These are phyloP conservation scores for Flabesymbios commensalis DNA, from an alignment of 2,888 invertebrate genomes.

Conservation along the genomic window DNA sequence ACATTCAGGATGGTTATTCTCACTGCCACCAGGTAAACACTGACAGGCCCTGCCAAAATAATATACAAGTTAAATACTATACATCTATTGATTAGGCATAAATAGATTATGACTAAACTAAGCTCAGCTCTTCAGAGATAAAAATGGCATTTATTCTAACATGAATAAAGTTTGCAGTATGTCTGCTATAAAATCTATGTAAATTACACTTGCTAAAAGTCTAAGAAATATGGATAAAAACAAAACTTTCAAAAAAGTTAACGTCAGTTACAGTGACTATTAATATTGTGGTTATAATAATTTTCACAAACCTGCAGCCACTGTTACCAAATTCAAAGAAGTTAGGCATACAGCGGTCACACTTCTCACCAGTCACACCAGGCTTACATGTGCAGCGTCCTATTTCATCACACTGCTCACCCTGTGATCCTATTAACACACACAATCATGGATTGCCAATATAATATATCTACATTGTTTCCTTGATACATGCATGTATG, in stretches of 20 bases:
- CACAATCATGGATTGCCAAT: background rate
- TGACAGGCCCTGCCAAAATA: constrained; percentile 74
- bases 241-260: no score
- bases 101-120: background rate
- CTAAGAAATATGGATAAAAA: no score
- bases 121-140: no score
- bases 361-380: constrained; percentile 92
- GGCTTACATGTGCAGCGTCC: constrained; percentile 96
- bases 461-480: no score
- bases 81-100: background rate
- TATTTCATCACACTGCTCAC: constrained; percentile 85
- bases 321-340: constrained; percentile 85
- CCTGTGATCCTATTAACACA: constrained; percentile 68
- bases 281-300: no score
- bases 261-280: no score
- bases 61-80: background rate
- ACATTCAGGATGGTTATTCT: constrained; percentile 80
- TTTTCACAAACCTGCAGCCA: constrained; percentile 73
- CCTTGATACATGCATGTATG: no score
- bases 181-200: no score
- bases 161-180: no score
- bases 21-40: constrained; percentile 83
- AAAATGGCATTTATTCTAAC: no score
- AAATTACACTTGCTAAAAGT: no score
- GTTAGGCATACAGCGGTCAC: constrained; percentile 84